Conservation (phyloP, 92 coral and sea anemone species). For the Porites rus region DNA sequence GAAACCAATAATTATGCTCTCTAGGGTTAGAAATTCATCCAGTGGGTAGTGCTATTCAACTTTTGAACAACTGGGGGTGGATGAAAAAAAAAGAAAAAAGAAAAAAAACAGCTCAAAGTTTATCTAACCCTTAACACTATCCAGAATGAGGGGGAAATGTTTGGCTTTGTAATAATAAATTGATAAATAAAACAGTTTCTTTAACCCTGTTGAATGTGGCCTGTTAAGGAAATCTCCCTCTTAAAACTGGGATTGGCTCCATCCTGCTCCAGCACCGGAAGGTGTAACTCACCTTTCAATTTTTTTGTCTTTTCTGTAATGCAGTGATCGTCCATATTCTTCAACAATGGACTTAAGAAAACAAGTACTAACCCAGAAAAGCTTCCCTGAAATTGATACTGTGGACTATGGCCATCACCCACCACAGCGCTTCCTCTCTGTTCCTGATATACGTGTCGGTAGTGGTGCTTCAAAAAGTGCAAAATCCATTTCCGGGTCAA, state of each 20-base stretch:
- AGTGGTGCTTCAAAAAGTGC: constrained; percentile 17
- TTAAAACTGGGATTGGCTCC: not conserved
- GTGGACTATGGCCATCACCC: constrained; percentile 26
- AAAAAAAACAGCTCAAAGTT: no score
- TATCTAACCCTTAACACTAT: no score
- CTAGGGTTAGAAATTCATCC: no score
- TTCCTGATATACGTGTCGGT: constrained; percentile 53
- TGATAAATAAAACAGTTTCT: no score
- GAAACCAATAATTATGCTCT: no score
- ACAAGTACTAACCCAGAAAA: constrained; percentile 26
- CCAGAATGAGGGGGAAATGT: no score
- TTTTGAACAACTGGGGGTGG: no score
- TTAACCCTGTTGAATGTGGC: no score
- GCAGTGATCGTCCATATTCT: constrained; percentile 57
- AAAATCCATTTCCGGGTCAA: constrained; percentile 44
- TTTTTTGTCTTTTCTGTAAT: not conserved
- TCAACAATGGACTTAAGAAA: constrained; percentile 52
- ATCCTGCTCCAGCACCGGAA: not conserved
- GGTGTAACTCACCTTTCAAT: not conserved
- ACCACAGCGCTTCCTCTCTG: constrained; percentile 62
- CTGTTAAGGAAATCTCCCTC: no score
- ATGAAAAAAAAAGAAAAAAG: no score
- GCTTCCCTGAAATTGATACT: constrained; percentile 50
- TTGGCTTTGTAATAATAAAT: no score
- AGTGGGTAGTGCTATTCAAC: no score